Base-by-base conservation (phyloP, 2,888 invertebrate genomes). In the Drosophila putrida region DNA sequence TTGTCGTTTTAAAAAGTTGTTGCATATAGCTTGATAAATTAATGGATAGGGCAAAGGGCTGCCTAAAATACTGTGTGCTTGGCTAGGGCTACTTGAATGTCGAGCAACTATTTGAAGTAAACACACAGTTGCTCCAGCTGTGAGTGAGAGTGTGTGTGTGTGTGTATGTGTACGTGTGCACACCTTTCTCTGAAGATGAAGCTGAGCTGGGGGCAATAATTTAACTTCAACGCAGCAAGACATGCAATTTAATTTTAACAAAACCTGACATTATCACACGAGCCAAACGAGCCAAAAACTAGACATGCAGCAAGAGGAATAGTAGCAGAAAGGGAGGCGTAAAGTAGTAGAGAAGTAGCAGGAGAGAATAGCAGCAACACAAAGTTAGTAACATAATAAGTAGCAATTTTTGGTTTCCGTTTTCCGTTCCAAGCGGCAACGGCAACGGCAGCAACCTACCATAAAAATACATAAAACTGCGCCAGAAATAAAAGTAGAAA, bases 181-280 rank as follows among this genome's bases (percentile, higher is more conserved):
- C 10, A 33, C 10, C 38, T 57, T 33, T 55, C 60, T 51, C 64
- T 76, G 44, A 28, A 46, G 13, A 38, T 65, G 65, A 46, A 63
- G 59, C 59, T 67, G 62, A 68, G 82, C 77, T 66, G 70, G 70
- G 35, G 87, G 83, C 78, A 84, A 84, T 84, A 87, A 84, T 87
- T 84, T 87, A 87, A 73, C 84, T 84, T 82, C 80, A 84, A 78
- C 80, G 63, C 87, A 80, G 87, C 87, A 84, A 86, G 88, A 88
- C 83, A 86, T 88, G 88, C 88, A 86, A 88, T 86, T 86, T 86
- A 88, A 88, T 86, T 88, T 86, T 78, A 81, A 88, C 85, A 86
- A 88, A 88, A 88, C 88, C 88, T 88, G 88, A 86, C 88, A 88
- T 88, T 85, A 85, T 88, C 88, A 85, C 86, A 86, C 83, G 78